Evolutionary conservation across 2,797 vertebrate genomes (phyloP).

Genomic region (Onychomys leucogaster): DNA sequence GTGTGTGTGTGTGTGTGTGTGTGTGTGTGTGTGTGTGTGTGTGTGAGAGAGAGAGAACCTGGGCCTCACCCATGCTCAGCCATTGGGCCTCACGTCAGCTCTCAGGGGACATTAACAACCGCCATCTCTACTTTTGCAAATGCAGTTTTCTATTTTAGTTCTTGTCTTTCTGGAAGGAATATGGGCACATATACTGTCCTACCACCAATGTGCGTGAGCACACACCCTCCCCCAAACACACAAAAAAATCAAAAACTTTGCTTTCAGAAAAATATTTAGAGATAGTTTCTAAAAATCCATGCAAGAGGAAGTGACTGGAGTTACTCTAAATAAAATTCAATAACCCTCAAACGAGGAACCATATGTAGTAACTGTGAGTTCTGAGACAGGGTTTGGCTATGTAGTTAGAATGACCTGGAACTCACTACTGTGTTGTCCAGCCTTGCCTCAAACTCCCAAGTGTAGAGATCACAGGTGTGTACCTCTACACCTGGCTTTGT

Average conservation of each 20-base stretch:
- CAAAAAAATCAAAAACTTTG: not conserved
- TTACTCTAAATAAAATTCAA: constrained; percentile 51
- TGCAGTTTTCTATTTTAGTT: constrained; percentile 55
- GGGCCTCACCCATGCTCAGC: not conserved
- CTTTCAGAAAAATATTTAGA: constrained; percentile 62
- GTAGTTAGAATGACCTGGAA: not conserved
- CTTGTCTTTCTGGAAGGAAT: constrained; percentile 22
- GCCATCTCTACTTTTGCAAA: constrained; percentile 42
- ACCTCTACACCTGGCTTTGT: not conserved
- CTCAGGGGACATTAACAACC: not conserved
- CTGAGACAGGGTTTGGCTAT: not conserved
- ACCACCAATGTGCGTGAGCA: not conserved
- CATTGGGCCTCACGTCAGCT: not conserved
- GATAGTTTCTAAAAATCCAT: constrained; percentile 31
- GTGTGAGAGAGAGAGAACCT: not conserved
- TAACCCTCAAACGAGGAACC: constrained; percentile 32
- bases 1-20: not conserved
- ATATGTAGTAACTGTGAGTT: not conserved
- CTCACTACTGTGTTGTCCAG: not conserved
- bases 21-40: not conserved
- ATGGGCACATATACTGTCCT: not conserved
- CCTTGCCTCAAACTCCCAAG: not conserved
- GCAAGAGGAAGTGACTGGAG: not conserved
- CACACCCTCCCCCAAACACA: not conserved
- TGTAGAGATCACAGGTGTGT: not conserved